Conservation (phyloP, 1,140 invertebrate genomes). For the Drosophila navojoa region DNA sequence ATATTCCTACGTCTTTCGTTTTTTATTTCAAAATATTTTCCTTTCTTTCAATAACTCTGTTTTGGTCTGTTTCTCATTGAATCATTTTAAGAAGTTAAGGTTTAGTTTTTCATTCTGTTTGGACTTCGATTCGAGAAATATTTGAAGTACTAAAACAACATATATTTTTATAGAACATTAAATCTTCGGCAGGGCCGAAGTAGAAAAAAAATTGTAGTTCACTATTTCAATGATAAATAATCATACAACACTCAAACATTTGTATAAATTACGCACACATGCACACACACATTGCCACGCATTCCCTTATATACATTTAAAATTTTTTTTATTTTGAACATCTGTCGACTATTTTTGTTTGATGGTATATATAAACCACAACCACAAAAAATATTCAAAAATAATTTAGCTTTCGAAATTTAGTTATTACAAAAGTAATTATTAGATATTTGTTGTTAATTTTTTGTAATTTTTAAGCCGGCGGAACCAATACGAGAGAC, state of each 20-base stretch:
- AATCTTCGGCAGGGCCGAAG: not conserved
- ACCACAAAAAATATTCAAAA: not conserved
- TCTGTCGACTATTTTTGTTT: conserved; percentile 16
- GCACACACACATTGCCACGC: no score
- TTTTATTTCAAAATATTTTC: not conserved
- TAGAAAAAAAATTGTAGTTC: no score
- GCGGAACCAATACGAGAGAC: conserved; percentile 90
- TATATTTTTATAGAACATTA: not conserved
- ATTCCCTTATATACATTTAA: not conserved
- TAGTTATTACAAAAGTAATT: conserved; percentile 68
- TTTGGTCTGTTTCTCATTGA: not conserved
- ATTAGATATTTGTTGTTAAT: conserved; percentile 84
- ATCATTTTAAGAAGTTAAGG: no score
- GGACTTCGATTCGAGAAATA: no score
- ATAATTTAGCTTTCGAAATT: conserved; percentile 48
- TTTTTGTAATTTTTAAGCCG: conserved; percentile 86
- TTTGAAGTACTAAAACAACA: no score
- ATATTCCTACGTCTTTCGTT: not conserved
- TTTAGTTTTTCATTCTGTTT: no score
- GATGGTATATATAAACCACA: conserved; percentile 10
- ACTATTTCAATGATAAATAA: no score
- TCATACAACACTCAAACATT: no score
- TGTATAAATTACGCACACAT: no score
- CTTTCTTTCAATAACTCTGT: no score
- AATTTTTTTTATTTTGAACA: conserved; percentile 7